Evolutionary conservation across 2,888 invertebrate genomes (phyloP).

Genomic region (Pharmacophagus antenor): DNA sequence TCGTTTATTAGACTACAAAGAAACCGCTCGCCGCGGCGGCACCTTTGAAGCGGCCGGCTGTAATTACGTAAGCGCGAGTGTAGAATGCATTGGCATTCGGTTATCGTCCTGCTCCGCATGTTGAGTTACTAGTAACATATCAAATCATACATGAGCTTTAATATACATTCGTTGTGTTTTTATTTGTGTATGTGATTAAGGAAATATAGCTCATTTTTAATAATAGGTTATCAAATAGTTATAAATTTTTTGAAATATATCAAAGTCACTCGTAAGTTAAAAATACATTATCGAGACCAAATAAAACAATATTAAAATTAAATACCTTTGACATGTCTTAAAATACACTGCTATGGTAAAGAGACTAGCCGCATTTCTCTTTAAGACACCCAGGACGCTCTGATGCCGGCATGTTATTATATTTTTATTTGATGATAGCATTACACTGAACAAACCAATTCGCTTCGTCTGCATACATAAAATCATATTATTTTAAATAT

Average conservation of each 20-base stretch:
- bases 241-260: too few relatives aligned
- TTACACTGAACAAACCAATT: too few relatives aligned
- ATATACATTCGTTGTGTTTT: neutral
- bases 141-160: slow-evolving; percentile 21
- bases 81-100: slow-evolving; percentile 31
- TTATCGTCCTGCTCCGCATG: slow-evolving; percentile 23
- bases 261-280: too few relatives aligned
- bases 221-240: too few relatives aligned
- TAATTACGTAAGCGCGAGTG: slow-evolving; percentile 56
- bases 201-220: too few relatives aligned
- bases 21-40: slow-evolving; percentile 67
- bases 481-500: too few relatives aligned
- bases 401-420: too few relatives aligned
- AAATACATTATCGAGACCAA: too few relatives aligned
- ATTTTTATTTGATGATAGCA: too few relatives aligned
- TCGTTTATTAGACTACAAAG: slow-evolving; percentile 78
- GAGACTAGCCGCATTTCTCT: neutral
- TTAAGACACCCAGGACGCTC: neutral
- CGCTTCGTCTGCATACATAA: too few relatives aligned
- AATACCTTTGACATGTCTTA: too few relatives aligned
- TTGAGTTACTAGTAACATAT: slow-evolving; percentile 25
- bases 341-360: neutral
- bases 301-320: too few relatives aligned
- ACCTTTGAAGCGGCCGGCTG: slow-evolving; percentile 69
- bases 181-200: slow-evolving; percentile 8